These are phyloP conservation scores for Rhingia rostrata DNA, from an alignment of 2,888 invertebrate species.

Conservation along the genomic window DNA sequence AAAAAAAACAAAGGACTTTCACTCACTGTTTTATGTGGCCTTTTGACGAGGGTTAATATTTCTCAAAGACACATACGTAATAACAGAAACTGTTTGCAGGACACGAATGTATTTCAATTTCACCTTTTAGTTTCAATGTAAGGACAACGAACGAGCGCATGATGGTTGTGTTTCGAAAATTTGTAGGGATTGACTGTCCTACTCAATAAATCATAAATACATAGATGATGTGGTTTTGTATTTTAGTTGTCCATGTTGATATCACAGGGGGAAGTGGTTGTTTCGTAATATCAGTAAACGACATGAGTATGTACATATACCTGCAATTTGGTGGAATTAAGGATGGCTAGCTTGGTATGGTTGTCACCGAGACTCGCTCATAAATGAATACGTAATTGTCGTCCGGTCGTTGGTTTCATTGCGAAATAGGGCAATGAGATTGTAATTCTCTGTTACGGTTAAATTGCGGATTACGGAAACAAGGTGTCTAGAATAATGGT, in stretches of 20 bases:
- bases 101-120: slow-evolving; percentile 50
- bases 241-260: slow-evolving; percentile 17
- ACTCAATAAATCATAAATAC: slow-evolving; percentile 55
- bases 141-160: not conserved
- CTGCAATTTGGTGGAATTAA: not conserved
- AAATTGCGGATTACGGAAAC: slow-evolving; percentile 51
- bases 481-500: slow-evolving; percentile 35
- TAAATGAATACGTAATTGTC: slow-evolving; percentile 64
- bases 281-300: slow-evolving; percentile 28
- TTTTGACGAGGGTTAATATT: slow-evolving; percentile 9
- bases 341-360: not conserved
- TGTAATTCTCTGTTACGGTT: slow-evolving; percentile 28
- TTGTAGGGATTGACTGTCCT: slow-evolving; percentile 29
- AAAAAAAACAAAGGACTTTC: slow-evolving; percentile 24
- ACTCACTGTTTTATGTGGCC: slow-evolving; percentile 14
- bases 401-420: slow-evolving; percentile 47
- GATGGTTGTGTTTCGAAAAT: slow-evolving; percentile 12
- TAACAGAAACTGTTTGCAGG: slow-evolving; percentile 10
- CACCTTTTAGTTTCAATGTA: slow-evolving; percentile 52
- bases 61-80: slow-evolving; percentile 15
- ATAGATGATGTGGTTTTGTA: slow-evolving; percentile 34
- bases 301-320: not conserved
- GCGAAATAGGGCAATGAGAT: slow-evolving; percentile 60
- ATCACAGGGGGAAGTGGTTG: not conserved
- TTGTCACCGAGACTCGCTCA: slow-evolving; percentile 19